Conservation (phyloP, 2,797 vertebrate genomes). For the Enteromius viviparus region DNA sequence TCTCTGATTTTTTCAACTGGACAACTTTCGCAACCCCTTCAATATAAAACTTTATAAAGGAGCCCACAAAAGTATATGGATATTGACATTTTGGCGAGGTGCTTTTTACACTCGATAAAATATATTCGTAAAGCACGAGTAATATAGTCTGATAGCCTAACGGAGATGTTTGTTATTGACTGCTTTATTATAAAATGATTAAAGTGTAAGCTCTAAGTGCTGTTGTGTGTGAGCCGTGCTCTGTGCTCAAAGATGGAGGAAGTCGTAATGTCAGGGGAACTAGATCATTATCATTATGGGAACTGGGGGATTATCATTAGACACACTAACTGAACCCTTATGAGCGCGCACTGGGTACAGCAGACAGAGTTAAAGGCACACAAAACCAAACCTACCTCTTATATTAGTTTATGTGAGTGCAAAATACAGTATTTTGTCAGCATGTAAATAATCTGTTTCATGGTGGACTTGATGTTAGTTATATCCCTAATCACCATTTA, state of each 20-base stretch:
- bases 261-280: constrained; percentile 35
- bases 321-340: background rate
- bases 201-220: background rate
- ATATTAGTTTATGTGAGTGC: background rate
- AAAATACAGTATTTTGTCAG: background rate
- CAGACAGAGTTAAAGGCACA: background rate
- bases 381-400: background rate
- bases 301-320: constrained; percentile 33
- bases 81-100: background rate
- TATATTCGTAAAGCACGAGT: background rate
- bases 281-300: constrained; percentile 47
- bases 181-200: background rate
- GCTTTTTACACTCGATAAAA: background rate
- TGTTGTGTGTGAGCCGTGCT: constrained; percentile 4
- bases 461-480: background rate
- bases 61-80: background rate
- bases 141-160: no score
- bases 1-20: background rate
- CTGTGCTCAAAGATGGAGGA: constrained; percentile 16
- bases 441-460: background rate
- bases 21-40: background rate
- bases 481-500: background rate
- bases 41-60: background rate
- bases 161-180: background rate
- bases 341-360: background rate